Base-by-base conservation (phyloP, 1,140 invertebrate species). In the Bombus fervidus region DNA sequence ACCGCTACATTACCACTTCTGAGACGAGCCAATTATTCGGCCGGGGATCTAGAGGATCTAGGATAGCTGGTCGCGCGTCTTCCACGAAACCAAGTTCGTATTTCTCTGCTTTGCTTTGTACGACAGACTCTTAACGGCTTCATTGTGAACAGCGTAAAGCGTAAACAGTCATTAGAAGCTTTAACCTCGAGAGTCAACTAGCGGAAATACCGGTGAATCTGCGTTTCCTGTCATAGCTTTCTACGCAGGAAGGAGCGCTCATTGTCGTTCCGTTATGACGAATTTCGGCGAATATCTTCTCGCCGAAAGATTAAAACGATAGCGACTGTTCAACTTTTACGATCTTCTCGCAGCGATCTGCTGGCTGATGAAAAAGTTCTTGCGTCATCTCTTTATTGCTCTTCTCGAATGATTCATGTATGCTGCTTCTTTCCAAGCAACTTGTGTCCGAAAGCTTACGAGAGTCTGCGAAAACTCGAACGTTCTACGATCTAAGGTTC, bases 161-260 rank as follows among this genome's bases (percentile, higher is more conserved):
- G 72, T 82, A 81, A 86, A 85, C 76, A 79, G 75, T 81, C 73
- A 66, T 91, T 87, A 87, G 81, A 81, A 69, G 68, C 72, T 89
- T 82, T 81, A 87, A 80, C 86, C 86, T 89, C 83, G 87, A 79
- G 85, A 81, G 77, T 75, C 66, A 89, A 85, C 71, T 57, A 82
- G 71, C 86, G 90, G 90, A 89, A 91, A 86, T 85, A 83, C 87
- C 75, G 80, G 78, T 77, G 87, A 81, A 89, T 89, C 74, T 31
- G 62, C 62, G 74, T 62, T 86, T 89, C 86, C 87, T 85, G 87
- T 81, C 87, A 41, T 41, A 53, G 82, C 83, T 88, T 88, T 89
- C 86, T 88, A 81, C 78, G 39, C 34, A 39, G 72, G 47, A 72
- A 83, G 5, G 13, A 6, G 34, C 74, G 74, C 80, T 73, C n/a